phyloP scores from a whole-genome alignment of 2,888 invertebrate genomes.

The Heterodera filipjevi region DNA sequence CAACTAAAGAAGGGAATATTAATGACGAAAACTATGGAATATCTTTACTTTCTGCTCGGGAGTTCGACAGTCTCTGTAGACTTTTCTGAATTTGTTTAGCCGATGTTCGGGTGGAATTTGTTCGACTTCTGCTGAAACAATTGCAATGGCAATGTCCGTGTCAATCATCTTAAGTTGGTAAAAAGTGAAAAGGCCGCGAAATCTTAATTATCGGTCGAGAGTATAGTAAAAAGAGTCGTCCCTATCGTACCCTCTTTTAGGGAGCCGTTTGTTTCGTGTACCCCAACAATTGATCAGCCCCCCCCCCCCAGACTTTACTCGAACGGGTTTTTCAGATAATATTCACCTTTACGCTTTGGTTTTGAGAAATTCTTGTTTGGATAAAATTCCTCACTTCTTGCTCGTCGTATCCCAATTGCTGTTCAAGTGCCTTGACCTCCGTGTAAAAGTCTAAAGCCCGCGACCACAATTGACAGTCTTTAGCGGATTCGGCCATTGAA shows the following conservation, averaged over 20 bases:
- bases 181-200: no score
- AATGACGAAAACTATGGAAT: not conserved
- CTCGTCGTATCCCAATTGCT: slow-evolving; percentile 20
- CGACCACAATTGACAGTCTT: slow-evolving; percentile 32
- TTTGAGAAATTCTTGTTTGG: no score
- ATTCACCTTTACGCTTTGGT: no score
- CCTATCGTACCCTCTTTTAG: no score
- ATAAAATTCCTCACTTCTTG: slow-evolving; percentile 12
- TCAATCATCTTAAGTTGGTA: slow-evolving; percentile 30
- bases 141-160: slow-evolving; percentile 38
- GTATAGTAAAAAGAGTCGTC: no score
- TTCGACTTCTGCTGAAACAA: slow-evolving; percentile 29
- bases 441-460: slow-evolving; percentile 25
- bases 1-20: slow-evolving; percentile 15
- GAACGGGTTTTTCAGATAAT: no score
- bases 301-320: no score
- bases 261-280: no score
- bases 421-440: slow-evolving; percentile 28
- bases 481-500: slow-evolving; percentile 38
- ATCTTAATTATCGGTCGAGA: no score
- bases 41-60: slow-evolving; percentile 23
- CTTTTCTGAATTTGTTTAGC: slow-evolving; percentile 8
- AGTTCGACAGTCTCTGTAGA: slow-evolving; percentile 15
- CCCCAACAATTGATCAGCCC: no score
- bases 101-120: slow-evolving; percentile 28